A percentile compares a stretch with the other conserved stretches of the same genome.
Conservation (phyloP, 2,113 vertebrate species). For the Dissostichus mawsoni region DNA sequence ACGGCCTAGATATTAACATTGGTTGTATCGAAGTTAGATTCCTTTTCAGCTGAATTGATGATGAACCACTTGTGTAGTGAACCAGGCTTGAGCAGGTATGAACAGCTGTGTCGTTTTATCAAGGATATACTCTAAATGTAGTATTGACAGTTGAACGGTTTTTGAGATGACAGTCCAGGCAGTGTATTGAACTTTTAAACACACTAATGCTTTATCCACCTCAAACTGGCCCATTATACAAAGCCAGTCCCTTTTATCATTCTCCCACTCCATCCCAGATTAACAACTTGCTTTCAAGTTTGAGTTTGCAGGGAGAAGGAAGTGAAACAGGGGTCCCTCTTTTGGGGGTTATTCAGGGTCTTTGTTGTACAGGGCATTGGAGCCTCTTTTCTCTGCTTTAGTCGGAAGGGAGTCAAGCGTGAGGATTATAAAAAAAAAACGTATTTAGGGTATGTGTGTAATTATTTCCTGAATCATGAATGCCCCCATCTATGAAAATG, state of each 20-base stretch:
- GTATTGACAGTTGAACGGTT: background rate
- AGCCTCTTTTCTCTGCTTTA: slow-evolving; percentile 54
- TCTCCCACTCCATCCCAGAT: slow-evolving; percentile 57
- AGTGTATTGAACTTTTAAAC: slow-evolving; percentile 29
- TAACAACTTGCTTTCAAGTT: slow-evolving; percentile 56
- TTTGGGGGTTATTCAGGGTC: slow-evolving; percentile 35
- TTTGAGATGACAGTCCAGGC: background rate
- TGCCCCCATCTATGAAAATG: background rate
- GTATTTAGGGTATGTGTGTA: slow-evolving; percentile 51
- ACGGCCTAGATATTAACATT: too few species aligned
- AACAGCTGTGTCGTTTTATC: background rate
- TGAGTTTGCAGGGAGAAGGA: slow-evolving; percentile 12
- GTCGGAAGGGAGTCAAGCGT: slow-evolving; percentile 47
- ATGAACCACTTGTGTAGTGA: too few species aligned
- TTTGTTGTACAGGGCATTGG: slow-evolving; percentile 33
- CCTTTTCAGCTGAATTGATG: too few species aligned
- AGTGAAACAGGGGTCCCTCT: slow-evolving; percentile 54
- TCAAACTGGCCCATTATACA: slow-evolving; percentile 12
- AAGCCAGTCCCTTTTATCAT: slow-evolving; percentile 3
- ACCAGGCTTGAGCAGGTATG: too few species aligned
- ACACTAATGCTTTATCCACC: slow-evolving; percentile 42
- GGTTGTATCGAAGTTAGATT: too few species aligned
- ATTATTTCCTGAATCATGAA: slow-evolving; percentile 58
- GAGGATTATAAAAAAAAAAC: slow-evolving; percentile 39
- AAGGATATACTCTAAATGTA: background rate